Conservation (phyloP, 2,797 vertebrate genomes). For the Rhynchonycteris naso region DNA sequence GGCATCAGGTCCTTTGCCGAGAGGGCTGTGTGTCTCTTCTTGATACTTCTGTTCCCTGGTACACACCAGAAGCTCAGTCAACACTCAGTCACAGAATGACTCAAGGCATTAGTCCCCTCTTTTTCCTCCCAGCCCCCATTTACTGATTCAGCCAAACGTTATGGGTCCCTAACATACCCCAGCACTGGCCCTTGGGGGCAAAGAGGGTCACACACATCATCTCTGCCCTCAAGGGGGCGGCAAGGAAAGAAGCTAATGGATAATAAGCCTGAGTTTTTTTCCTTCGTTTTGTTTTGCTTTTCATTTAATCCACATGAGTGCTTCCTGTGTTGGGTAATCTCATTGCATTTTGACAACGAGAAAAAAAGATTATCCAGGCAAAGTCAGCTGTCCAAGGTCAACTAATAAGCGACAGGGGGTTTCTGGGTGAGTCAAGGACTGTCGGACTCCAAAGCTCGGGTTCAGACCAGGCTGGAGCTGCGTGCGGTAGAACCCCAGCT, state of each 20-base stretch:
- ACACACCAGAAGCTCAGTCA: neutral
- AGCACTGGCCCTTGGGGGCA: neutral
- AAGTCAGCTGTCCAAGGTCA: slow-evolving; percentile 31
- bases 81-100: neutral
- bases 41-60: neutral
- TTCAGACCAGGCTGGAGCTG: neutral
- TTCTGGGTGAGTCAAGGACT: neutral
- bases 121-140: neutral
- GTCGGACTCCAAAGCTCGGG: neutral
- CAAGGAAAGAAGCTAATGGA: neutral
- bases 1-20: fast-evolving
- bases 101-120: fast-evolving
- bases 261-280: neutral
- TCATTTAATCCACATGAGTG: neutral
- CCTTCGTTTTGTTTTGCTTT: too few species aligned
- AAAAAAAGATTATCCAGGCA: slow-evolving; percentile 57
- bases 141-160: neutral
- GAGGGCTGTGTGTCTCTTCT: neutral
- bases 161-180: neutral
- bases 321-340: neutral
- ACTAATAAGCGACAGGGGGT: neutral
- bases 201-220: neutral
- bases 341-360: slow-evolving; percentile 36
- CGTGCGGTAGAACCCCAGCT: fast-evolving
- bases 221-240: neutral